Percentiles rank a stretch among this genome's conserved stretches.
Evolutionary conservation across 1,140 invertebrate genomes (phyloP).

Genomic region (Eueides isabella): DNA sequence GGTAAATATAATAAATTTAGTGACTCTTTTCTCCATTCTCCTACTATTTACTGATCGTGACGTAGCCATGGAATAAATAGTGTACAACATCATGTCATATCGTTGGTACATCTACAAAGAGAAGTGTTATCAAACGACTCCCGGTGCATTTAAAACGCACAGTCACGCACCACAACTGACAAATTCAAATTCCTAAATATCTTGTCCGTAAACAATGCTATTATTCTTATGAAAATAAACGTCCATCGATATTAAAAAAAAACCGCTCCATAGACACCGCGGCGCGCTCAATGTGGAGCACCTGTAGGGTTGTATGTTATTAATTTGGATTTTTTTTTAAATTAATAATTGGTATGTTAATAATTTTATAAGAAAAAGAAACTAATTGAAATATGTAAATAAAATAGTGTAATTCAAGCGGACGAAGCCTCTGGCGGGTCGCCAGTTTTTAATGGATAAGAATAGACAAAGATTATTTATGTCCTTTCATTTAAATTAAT

Average conservation of each 20-base stretch:
- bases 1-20: too few species aligned
- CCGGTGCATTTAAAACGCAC: slow-evolving; percentile 45
- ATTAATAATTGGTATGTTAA: background rate
- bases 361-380: too few species aligned
- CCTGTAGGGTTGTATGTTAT: slow-evolving; percentile 52
- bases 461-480: too few species aligned
- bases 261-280: slow-evolving; percentile 59
- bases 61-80: background rate
- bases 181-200: slow-evolving; percentile 58
- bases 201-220: slow-evolving; percentile 77
- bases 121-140: slow-evolving; percentile 25
- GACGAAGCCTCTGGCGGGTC: too few species aligned
- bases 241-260: slow-evolving; percentile 62
- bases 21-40: too few species aligned
- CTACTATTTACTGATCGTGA: background rate
- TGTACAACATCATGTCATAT: background rate
- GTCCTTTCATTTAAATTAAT: too few species aligned
- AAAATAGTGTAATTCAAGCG: too few species aligned
- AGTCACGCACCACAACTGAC: slow-evolving; percentile 66
- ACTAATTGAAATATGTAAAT: too few species aligned
- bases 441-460: too few species aligned
- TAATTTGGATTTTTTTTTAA: background rate
- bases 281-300: slow-evolving; percentile 67
- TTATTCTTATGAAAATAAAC: slow-evolving; percentile 73
- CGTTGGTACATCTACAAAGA: background rate